phyloP scores from a whole-genome alignment of 2,888 invertebrate genomes.

The Xestobium rufovillosum region DNA sequence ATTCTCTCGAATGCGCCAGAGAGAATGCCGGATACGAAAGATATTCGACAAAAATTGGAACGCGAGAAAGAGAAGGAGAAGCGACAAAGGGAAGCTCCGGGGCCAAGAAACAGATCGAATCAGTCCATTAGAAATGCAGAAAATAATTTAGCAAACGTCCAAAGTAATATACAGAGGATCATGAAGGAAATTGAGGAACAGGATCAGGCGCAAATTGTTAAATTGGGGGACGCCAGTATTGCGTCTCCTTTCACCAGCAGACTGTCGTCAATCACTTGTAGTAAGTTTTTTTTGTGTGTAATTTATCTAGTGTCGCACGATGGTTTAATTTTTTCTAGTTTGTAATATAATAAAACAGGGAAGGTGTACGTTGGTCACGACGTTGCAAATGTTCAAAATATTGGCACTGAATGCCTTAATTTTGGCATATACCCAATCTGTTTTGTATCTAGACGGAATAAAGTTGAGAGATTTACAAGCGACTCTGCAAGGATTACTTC shows the following conservation, averaged over 20 bases:
- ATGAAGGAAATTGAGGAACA: slow-evolving; percentile 83
- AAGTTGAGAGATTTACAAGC: slow-evolving; percentile 98
- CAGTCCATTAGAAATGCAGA: slow-evolving; percentile 20
- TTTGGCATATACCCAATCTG: slow-evolving; percentile 96
- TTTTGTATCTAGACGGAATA: slow-evolving; percentile 94
- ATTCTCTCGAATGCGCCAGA: slow-evolving; percentile 78
- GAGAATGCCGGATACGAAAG: slow-evolving; percentile 42
- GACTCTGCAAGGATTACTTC: slow-evolving; percentile 88
- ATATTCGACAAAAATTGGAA: slow-evolving; percentile 31
- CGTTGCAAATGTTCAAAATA: slow-evolving; percentile 99
- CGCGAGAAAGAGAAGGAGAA: slow-evolving; percentile 27
- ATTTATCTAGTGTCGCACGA: slow-evolving; percentile 4
- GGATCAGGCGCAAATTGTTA: slow-evolving; percentile 81
- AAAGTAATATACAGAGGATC: slow-evolving; percentile 50
- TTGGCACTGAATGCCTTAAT: slow-evolving; percentile 95
- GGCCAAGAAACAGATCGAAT: slow-evolving; percentile 28
- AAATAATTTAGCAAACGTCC: slow-evolving; percentile 36
- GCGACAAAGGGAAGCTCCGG: slow-evolving; percentile 26
- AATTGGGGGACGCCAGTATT: slow-evolving; percentile 96
- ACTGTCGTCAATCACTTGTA: slow-evolving; percentile 89
- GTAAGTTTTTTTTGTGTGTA: slow-evolving; percentile 51
- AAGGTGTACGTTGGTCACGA: slow-evolving; percentile 96
- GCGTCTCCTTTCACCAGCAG: slow-evolving; percentile 99
- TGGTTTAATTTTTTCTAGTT: slow-evolving; percentile 58
- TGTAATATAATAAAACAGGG: slow-evolving; percentile 99